Base-by-base conservation (phyloP, 2,797 vertebrate species). In the Xiphophorus birchmanni region DNA sequence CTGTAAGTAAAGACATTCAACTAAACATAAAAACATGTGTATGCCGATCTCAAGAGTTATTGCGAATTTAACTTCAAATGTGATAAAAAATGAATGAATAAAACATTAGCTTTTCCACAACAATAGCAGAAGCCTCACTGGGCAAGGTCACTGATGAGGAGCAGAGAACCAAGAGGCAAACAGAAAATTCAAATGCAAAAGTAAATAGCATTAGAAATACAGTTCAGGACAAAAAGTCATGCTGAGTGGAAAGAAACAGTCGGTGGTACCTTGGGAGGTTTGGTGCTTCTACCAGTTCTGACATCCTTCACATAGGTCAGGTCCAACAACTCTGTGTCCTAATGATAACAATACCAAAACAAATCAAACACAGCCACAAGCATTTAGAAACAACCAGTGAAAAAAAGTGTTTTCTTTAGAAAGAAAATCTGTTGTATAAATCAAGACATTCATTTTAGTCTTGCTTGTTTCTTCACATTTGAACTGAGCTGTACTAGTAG, bases 241-340 rank as follows among this genome's bases (percentile, higher is more conserved):
- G 13, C 45, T 40, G 35, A 65, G 15, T 11, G 0, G 77, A 44
- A 71, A 42, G 10, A 71, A 71, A 71, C 40, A 40, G 32, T 5
- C 8, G 45, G 76, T 0, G 2, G 48, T 92, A 94, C 95, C 93
- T 96, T 95, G 6, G 94, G 89, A 56, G 95, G 91, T 88, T 94
- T 95, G 80, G 94, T 95, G 91, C 93, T 95, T 73, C 94, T 86
- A 0, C 94, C 95, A 0, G 93, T 95, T 84, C 95, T 88, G 84
- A 95, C 94, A 84, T 96, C 95, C 86, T 95, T 96, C 11, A 96
- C 92, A 0, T 91, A 75, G 37, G 89, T 95, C 72, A 96, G 84
- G 84, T 96, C 95, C 90, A 96, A 81, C 84, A 96, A 44, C 77
- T 96, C 95, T 35, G 92, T 95, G 83, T 94, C 93, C 92, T 95